phyloP scores from a whole-genome alignment of 2,113 vertebrate species.

The Catharus minimus region DNA sequence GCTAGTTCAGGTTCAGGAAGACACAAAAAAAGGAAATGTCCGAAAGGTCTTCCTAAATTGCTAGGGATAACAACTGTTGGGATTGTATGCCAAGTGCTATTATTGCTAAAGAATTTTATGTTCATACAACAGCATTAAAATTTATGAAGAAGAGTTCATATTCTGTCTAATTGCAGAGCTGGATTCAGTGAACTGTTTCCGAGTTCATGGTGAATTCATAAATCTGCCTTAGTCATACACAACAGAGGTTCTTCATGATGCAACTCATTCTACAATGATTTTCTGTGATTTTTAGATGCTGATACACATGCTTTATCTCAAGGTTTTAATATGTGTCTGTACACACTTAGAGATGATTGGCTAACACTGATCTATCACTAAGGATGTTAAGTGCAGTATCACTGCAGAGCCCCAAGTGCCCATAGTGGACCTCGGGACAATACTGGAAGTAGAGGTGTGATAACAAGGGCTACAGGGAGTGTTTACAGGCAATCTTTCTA shows the following conservation, averaged over 20 bases:
- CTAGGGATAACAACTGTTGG: not conserved
- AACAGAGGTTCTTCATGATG: not conserved
- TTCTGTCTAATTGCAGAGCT: not conserved
- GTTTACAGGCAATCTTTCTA: not conserved
- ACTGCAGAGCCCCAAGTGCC: not conserved
- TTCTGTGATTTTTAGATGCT: not conserved
- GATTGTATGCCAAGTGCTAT: not conserved
- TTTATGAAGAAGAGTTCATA: not conserved
- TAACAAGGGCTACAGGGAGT: not conserved
- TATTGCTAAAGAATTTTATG: not conserved
- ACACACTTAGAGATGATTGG: not conserved
- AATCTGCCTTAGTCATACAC: not conserved
- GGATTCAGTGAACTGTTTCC: not conserved
- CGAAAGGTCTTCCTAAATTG: not conserved
- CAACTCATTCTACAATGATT: not conserved
- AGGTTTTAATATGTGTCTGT: not conserved
- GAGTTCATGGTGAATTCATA: not conserved
- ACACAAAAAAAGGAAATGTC: not conserved
- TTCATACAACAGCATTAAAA: not conserved
- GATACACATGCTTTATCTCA: not conserved
- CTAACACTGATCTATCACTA: not conserved
- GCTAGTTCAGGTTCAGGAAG: not conserved
- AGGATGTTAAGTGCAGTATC: not conserved
- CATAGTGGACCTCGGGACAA: not conserved
- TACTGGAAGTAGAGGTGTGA: not conserved